Evolutionary conservation across 2,113 vertebrate species (phyloP).

Genomic region (Ameiurus melas): DNA sequence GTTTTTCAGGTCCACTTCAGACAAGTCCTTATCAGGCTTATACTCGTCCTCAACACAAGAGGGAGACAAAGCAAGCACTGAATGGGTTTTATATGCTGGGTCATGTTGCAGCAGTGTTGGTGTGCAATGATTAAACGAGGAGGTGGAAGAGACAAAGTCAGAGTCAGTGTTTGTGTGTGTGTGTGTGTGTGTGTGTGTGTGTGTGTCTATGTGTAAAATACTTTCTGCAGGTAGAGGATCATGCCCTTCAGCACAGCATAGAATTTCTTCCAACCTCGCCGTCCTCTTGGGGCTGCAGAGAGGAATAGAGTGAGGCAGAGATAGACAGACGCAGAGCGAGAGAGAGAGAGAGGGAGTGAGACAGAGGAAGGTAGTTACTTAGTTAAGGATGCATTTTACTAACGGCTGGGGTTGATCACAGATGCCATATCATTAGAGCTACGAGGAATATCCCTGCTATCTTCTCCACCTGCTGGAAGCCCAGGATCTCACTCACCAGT

Average conservation of each 20-base stretch:
- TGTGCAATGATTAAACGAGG: neutral
- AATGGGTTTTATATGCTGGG: slow-evolving; percentile 1
- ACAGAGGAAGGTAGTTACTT: neutral
- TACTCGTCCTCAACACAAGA: slow-evolving; percentile 86
- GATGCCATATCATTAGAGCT: slow-evolving; percentile 4
- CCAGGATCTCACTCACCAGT: slow-evolving; percentile 6
- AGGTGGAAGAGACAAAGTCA: neutral
- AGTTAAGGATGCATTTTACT: slow-evolving; percentile 29
- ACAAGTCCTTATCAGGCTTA: slow-evolving; percentile 91
- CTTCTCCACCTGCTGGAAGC: slow-evolving; percentile 4
- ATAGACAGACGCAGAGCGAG: slow-evolving; percentile 23
- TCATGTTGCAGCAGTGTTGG: slow-evolving; percentile 6
- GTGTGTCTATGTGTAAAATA: slow-evolving; percentile 65
- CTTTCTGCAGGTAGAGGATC: slow-evolving; percentile 96
- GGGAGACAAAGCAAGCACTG: slow-evolving; percentile 60
- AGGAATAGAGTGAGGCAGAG: neutral
- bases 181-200: neutral
- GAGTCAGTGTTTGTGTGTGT: neutral
- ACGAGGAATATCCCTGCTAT: slow-evolving; percentile 8
- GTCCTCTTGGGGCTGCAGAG: slow-evolving; percentile 86
- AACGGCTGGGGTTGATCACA: slow-evolving; percentile 25
- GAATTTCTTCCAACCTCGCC: slow-evolving; percentile 98
- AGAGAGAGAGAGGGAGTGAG: neutral
- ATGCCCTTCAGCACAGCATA: slow-evolving; percentile 96
- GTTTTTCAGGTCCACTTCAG: slow-evolving; percentile 94